These are phyloP conservation scores for Pimephales promelas DNA, from an alignment of 2,113 vertebrate genomes.

Conservation along the genomic window DNA sequence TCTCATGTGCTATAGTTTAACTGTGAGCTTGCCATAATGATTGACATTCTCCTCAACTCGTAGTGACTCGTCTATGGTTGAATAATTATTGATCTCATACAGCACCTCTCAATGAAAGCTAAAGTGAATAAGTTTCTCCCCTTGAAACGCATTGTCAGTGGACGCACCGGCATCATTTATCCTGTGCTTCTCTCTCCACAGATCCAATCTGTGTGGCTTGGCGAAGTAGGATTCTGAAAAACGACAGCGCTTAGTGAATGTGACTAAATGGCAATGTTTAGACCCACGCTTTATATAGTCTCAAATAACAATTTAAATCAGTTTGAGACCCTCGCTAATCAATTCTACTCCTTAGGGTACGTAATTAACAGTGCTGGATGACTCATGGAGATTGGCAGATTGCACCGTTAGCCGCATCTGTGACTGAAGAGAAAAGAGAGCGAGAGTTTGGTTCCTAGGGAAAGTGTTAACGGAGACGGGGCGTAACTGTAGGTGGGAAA, in stretches of 20 bases:
- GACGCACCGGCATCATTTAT: background rate
- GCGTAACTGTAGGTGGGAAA: slow-evolving; percentile 30
- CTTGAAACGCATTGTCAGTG: background rate
- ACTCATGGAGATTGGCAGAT: slow-evolving; percentile 52
- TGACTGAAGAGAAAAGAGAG: slow-evolving; percentile 26
- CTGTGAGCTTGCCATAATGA: background rate
- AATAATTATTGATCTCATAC: background rate
- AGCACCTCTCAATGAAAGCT: background rate
- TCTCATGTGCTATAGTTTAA: background rate
- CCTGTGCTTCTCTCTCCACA: background rate
- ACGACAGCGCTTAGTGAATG: slow-evolving; percentile 39
- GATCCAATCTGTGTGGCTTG: slow-evolving; percentile 9
- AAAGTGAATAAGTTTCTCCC: background rate
- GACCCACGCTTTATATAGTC: slow-evolving; percentile 48
- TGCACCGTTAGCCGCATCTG: slow-evolving; percentile 33
- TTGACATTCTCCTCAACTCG: background rate
- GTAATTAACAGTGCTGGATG: slow-evolving; percentile 50
- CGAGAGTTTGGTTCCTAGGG: slow-evolving; percentile 21
- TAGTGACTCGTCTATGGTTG: background rate
- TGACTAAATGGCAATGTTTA: slow-evolving; percentile 23
- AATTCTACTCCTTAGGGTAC: slow-evolving; percentile 53
- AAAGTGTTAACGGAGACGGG: slow-evolving; percentile 19
- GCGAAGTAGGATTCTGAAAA: slow-evolving; percentile 44
- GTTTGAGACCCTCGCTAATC: slow-evolving; percentile 56
- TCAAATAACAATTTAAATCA: slow-evolving; percentile 57